Evolutionary conservation across 2,888 invertebrate species (phyloP), one percentile per base, ranked within the genome.

Genomic region (Sesamia inferens): DNA sequence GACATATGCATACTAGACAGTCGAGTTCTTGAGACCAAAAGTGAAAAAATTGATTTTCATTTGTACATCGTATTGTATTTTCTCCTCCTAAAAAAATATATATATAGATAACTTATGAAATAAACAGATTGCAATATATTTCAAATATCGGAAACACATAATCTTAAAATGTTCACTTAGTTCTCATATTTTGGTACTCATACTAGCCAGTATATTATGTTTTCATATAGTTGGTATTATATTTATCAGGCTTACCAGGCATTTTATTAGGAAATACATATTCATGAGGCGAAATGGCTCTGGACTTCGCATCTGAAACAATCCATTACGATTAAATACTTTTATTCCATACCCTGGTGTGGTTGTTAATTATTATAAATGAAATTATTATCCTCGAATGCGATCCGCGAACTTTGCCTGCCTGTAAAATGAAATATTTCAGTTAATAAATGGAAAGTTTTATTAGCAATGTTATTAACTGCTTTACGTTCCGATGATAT

Each of bases 1-100:
- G 78, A 73, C 95, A 95, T 0, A 91, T 89, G 83, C 95, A 95
- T 5, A 95, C 88, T 39, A 93, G 71, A 78, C 95, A 95, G 4
- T 91, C 83, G 19, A 85, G 79, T 4, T 71, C 75, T 0, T 81
- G 54, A 0, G 90, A 86, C 91, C 90, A 91, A 39, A 91, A 75
- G 65, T 91, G 90, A 78, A 93, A 89, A 31, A 95, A 78, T 68
- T 95, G 93, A 2, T 93, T 92, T 74, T 88, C 89, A 70, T 83
- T 87, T 13, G 76, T 62, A 73, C 95, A 95, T 11, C 70, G 66
- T 14, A 92, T 71, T 61, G 75, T 48, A 31, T 88, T 84, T 68
- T 88, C 87, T 22, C 84, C 88, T 57, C 92, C 94, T 94, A 76
- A n/a, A 87, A 48, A 16, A 13, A 54, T 47, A 47, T 31, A 31